Base-by-base conservation (phyloP, 2,113 vertebrate species). In the Prolemur simus region DNA sequence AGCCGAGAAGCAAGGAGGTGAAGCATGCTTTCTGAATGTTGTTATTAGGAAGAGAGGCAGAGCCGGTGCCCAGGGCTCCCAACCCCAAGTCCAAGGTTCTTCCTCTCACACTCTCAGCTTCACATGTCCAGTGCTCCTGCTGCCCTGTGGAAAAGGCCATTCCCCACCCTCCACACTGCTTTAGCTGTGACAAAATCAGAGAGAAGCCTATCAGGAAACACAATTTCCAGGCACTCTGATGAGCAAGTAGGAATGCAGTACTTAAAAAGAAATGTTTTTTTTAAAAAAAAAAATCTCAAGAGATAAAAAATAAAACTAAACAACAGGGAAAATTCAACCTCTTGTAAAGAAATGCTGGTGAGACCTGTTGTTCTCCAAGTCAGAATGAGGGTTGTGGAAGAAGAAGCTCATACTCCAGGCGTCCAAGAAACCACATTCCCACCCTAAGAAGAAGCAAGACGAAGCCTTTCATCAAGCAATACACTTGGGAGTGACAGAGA, bases 261-360 rank as follows among this genome's bases (percentile, higher is more conserved):
- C 84, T 84, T 91, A 42, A 76, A 58, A 93, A 58, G 74, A 23
- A 82, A 17, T 68, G 17, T 54, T 32, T 45, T 71, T 42, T 20
- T 42, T 42, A 42, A 21, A 21, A 56, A 56, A 49, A 49, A 56
- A 29, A 56, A 27, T 1, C 39, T 42, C 6, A 17, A 39, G 18
- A 71, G 15, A 96, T 71, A 91, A 94, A 86, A 81, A 66, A 11
- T 8, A 83, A 83, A 85, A 58, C 29, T 86, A 95, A 91, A 84
- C 8, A 39, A 74, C 45, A 95, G 12, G 39, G 56, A 29, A 84
- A 85, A 94, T 85, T 32, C 14, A n/a, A 71, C 45, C 34, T 94
- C 71, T 81, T 77, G 25, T 54, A 81, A 89, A 83, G 86, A 76
- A 91, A 91, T 6, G 15, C 63, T 56, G n/a, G 82, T 2, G 4